These are phyloP conservation scores for Aphelinus atriplicis DNA, from an alignment of 1,140 invertebrate genomes.

Conservation along the genomic window DNA sequence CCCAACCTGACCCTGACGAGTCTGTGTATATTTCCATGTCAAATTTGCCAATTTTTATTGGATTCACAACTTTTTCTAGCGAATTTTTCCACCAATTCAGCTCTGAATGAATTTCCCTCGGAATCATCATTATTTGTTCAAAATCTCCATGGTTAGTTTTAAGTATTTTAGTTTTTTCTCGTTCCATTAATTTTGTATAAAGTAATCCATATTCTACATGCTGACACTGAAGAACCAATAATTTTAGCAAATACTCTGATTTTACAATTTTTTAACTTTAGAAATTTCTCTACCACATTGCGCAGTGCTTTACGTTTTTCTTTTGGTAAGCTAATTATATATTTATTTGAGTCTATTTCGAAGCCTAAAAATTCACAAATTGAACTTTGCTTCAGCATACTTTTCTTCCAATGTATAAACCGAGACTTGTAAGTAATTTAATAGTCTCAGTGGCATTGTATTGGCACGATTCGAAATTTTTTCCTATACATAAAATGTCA, in stretches of 20 bases:
- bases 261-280: neutral
- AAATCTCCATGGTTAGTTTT: slow-evolving; percentile 23
- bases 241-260: neutral
- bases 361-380: neutral
- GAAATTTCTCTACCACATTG: slow-evolving; percentile 16
- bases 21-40: slow-evolving; percentile 30
- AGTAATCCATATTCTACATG: slow-evolving; percentile 5
- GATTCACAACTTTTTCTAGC: neutral
- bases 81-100: slow-evolving; percentile 37
- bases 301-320: slow-evolving; percentile 21
- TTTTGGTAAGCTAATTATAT: slow-evolving; percentile 29
- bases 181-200: slow-evolving; percentile 4
- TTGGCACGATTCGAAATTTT: neutral
- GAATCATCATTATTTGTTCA: slow-evolving; percentile 25
- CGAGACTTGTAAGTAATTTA: neutral
- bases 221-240: neutral
- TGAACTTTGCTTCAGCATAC: neutral
- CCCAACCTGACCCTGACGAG: slow-evolving; percentile 35
- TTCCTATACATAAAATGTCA: neutral
- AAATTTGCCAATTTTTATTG: slow-evolving; percentile 24
- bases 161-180: neutral
- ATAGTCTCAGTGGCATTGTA: neutral
- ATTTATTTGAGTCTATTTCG: neutral
- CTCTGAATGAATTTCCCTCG: slow-evolving; percentile 24
- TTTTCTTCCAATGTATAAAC: neutral